A percentile compares a stretch with the other conserved stretches of the same genome.
Conservation (phyloP, 2,888 invertebrate species). For the Andrena bicolor region DNA sequence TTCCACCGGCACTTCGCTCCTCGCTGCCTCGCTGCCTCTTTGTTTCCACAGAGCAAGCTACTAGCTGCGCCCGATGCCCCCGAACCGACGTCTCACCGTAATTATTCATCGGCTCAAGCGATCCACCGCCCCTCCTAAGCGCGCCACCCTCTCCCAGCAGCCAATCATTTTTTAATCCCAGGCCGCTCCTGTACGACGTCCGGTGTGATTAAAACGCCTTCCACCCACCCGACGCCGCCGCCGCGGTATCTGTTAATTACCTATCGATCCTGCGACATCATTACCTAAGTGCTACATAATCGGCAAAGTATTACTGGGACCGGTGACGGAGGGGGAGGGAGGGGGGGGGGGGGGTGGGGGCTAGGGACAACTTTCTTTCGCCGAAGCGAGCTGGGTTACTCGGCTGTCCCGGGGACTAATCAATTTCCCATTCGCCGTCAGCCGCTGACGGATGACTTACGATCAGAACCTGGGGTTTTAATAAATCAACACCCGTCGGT, state of each 20-base stretch:
- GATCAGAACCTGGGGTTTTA: constrained; percentile 65
- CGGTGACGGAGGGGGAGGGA: no score
- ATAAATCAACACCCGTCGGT: constrained; percentile 72
- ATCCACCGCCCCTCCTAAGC: constrained; percentile 9
- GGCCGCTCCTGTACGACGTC: constrained; percentile 5
- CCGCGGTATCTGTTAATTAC: constrained; percentile 57
- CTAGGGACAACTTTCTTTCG: constrained; percentile 33
- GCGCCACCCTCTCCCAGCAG: background rate
- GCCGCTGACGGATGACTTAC: constrained; percentile 69
- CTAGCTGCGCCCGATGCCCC: background rate
- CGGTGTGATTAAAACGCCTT: constrained; percentile 44
- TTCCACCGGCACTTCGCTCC: background rate
- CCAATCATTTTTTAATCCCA: constrained; percentile 53
- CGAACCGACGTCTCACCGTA: constrained; percentile 13
- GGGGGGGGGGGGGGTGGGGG: no score
- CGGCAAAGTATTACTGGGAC: constrained; percentile 25
- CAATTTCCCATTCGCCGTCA: constrained; percentile 71
- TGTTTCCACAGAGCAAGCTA: constrained; percentile 20
- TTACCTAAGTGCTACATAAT: constrained; percentile 65
- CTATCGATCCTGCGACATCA: constrained; percentile 62
- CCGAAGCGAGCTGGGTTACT: background rate
- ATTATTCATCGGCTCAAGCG: constrained; percentile 20
- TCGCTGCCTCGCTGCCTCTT: background rate
- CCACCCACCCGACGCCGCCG: constrained; percentile 19
- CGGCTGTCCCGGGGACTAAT: constrained; percentile 57